These are phyloP conservation scores for Odontomachus brunneus DNA, from an alignment of 1,140 invertebrate species.

Conservation along the genomic window DNA sequence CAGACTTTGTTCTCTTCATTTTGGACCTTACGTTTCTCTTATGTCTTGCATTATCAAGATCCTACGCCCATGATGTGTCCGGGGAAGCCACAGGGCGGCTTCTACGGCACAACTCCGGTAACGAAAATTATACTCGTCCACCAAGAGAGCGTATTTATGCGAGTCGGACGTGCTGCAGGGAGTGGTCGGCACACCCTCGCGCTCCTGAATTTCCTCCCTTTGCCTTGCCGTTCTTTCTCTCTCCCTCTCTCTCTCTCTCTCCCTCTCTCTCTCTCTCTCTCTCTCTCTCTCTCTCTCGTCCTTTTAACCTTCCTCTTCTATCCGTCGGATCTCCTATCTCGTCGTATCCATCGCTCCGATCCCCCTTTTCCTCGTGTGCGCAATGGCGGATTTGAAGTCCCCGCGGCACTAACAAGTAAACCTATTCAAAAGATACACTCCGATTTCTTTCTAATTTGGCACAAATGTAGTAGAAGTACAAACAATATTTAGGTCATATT, in stretches of 20 bases:
- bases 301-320: constrained; percentile 7
- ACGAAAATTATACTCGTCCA: constrained; percentile 62
- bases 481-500: no score
- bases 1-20: not conserved
- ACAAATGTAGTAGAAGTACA: no score
- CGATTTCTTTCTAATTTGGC: no score
- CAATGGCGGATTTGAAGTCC: not conserved
- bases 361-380: not conserved
- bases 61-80: not conserved
- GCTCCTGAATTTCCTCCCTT: constrained; percentile 56
- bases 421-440: not conserved
- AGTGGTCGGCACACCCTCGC: constrained; percentile 65
- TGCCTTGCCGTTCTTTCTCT: not conserved
- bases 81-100: not conserved
- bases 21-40: constrained; percentile 13
- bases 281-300: constrained; percentile 32
- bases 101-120: constrained; percentile 7
- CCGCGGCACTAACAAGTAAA: not conserved
- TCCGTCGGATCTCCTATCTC: constrained; percentile 22
- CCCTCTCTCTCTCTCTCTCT: no score
- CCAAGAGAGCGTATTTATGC: constrained; percentile 50
- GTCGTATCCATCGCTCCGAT: constrained; percentile 21
- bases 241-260: not conserved
- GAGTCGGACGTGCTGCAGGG: constrained; percentile 53
- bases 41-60: not conserved